Evolutionary conservation across 2,113 vertebrate genomes (phyloP).

Genomic region (Tyrannus savana): DNA sequence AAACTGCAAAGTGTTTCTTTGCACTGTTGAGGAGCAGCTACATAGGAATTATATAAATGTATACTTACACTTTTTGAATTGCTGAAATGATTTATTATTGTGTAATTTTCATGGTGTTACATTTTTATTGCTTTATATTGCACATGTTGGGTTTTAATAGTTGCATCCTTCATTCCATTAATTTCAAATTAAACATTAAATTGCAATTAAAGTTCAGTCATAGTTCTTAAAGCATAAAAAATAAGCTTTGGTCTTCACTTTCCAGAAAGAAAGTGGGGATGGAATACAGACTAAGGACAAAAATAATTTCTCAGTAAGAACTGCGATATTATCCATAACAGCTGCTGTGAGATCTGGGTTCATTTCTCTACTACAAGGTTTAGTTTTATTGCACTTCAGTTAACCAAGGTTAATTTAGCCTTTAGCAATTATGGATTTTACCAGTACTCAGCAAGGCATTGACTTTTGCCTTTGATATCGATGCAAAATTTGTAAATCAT

Average conservation of each 20-base stretch:
- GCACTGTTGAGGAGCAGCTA: slow-evolving; percentile 32
- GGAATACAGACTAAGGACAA: neutral
- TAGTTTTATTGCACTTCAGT: neutral
- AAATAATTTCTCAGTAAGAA: neutral
- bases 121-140: slow-evolving; percentile 63
- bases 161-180: slow-evolving; percentile 66
- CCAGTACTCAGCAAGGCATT: neutral
- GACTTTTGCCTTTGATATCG: neutral
- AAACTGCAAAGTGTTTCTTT: slow-evolving; percentile 57
- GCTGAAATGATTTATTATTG: slow-evolving; percentile 48
- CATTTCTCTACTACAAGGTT: neutral
- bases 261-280: neutral
- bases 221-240: slow-evolving; percentile 40
- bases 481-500: neutral
- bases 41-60: slow-evolving; percentile 42
- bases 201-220: slow-evolving; percentile 47
- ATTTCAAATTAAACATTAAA: slow-evolving; percentile 71
- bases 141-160: slow-evolving; percentile 57
- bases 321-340: neutral
- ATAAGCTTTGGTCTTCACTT: slow-evolving; percentile 10
- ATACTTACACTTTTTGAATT: slow-evolving; percentile 48
- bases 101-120: slow-evolving; percentile 29
- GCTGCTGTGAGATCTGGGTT: neutral
- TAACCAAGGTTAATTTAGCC: neutral
- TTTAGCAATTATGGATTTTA: neutral